Base-by-base conservation (phyloP, 2,888 invertebrate species). In the Lepidocyrtinus sp. region DNA sequence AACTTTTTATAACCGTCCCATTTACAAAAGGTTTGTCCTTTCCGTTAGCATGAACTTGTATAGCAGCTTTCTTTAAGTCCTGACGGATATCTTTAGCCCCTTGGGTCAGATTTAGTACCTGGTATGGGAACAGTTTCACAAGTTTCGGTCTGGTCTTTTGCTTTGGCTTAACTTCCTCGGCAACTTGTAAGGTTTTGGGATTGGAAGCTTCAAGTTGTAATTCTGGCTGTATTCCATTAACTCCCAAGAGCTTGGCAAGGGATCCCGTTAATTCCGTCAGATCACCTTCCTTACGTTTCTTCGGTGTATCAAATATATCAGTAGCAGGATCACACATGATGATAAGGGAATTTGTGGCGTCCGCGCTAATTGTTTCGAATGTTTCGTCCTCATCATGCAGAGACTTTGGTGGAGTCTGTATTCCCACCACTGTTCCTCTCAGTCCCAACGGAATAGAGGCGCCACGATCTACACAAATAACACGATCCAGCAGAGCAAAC, bases 391-490 rank as follows among this genome's bases (percentile, higher is more conserved):
- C 70, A 19, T 81, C 83, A n/a, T 79, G 75, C 24, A 63, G 36
- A 12, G 36, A 65, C 17, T 83, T 75, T 19, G 82, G 82, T 0
- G 86, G 86, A 17, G 78, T 74, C 22, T 86, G 85, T 5, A 84
- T 89, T 84, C 91, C 95, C n/a, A 96, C 93, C 0, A 99, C 90
- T 0, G 96, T 97, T 26, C 98, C 99, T 82, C 92, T 92, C 9
- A 92, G 90, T 0, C 97, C 98, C 2, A 94, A 89, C 0, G 97
- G 97, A 17, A 96, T 95, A 0, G 93, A 91, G 87, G 92, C 94
- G 70, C 93, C 92, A 36, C 92, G 92, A 27, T 94, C 91, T 0
- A 94, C 93, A 87, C 94, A 93, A 2, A 97, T 92, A 63, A 99
- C 93, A 69, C 98, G 91, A 90, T 99, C 98, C 87, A 94, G 93